These are phyloP conservation scores for Coregonus ussuriensis DNA, from an alignment of 2,797 vertebrate species.

Conservation along the genomic window DNA sequence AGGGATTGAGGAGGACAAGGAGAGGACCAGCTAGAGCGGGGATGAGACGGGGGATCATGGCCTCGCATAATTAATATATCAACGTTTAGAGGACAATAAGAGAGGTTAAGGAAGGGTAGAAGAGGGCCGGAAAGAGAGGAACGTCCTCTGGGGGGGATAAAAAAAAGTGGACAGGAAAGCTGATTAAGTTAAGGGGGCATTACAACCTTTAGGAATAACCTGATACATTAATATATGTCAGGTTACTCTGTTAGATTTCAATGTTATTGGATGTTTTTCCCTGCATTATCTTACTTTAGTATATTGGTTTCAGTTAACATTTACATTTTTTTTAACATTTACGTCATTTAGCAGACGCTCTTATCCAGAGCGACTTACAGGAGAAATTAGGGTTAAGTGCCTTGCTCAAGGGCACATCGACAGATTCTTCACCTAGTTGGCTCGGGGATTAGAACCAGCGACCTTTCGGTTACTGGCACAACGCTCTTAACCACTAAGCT, in stretches of 20 bases:
- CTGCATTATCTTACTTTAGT: not conserved
- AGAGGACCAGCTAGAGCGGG: conserved; percentile 71
- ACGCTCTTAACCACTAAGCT: no score
- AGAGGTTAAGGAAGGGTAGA: conserved; percentile 73
- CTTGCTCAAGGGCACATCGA: no score
- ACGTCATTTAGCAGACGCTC: no score
- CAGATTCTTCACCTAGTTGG: no score
- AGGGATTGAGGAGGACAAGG: conserved; percentile 74
- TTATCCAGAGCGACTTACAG: no score
- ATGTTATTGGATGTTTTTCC: not conserved
- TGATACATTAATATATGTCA: not conserved
- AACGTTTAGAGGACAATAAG: conserved; percentile 77
- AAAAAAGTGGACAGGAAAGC: conserved; percentile 61
- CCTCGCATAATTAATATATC: conserved; percentile 76
- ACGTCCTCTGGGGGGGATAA: conserved; percentile 42
- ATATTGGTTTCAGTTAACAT: no score
- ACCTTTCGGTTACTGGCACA: no score
- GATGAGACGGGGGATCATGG: conserved; percentile 72
- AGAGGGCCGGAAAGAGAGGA: conserved; percentile 67
- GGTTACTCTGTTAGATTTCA: not conserved
- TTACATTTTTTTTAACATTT: no score
- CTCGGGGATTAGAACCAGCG: no score
- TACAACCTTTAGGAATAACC: not conserved
- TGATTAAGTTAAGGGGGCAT: not conserved
- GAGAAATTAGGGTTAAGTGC: no score